Evolutionary conservation across 2,113 vertebrate genomes (phyloP), one percentile per base, ranked within the genome.

Genomic region (Mustela nigripes): DNA sequence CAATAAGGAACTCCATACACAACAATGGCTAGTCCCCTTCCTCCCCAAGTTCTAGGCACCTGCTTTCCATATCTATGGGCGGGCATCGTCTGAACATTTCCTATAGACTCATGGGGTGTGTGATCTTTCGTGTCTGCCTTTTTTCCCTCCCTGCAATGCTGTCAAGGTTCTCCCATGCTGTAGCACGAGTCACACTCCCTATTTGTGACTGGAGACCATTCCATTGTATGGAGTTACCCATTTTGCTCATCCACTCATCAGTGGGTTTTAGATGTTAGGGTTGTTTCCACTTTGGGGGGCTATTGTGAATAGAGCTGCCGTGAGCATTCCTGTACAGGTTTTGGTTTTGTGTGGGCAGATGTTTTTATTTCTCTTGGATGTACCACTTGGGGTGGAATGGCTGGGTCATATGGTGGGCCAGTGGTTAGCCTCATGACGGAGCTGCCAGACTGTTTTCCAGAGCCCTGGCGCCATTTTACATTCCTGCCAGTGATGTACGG

Each of bases 401-500:
- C 81, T 9, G 11, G 56, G 87, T 56, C 36, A 4, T 45, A 26
- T 7, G 26, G 83, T n/a, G 42, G 36, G 48, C 11, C 8, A 4
- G 16, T 7, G 15, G 56, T 79, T 58, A 45, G 42, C 83, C 83
- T 67, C 62, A n/a, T 26, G 92, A 86, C 14, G 24, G 28, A 76
- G 24, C 12, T 56, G 12, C 82, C 88, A 53, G 33, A 12, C 45
- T 1, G n/a, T 42, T 18, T 65, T 33, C 58, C 60, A 22, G 28
- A 33, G 67, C 0, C 0, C 33, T 14, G 22, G n/a, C 9, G 16
- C 50, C 5, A 3, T 33, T 11, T 67, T 28, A 16, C 74, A 22
- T 60, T 80, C 31, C 48, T 16, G 45, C 36, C 48, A 58, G 73
- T 10, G 19, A 21, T 19, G 18, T 79, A 14, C 19, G 14, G 65